Conservation (phyloP, 1,140 invertebrate species). For the Plectrocnemia conspersa region DNA sequence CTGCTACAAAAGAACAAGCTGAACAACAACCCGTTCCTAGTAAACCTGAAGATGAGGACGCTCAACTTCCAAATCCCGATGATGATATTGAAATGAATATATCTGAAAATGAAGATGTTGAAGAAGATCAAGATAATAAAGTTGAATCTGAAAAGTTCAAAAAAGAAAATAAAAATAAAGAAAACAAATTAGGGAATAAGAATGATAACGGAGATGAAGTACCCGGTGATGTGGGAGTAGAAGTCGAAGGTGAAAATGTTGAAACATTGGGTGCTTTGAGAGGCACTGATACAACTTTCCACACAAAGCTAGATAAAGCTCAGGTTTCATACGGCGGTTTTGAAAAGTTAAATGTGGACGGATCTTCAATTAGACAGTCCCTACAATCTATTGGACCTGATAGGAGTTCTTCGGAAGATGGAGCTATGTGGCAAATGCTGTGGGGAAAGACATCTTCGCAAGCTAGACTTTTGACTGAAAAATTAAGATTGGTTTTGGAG, state of each 20-base stretch:
- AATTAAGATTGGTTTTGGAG: slow-evolving; percentile 88
- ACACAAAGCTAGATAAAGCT: slow-evolving; percentile 48
- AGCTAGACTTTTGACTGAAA: slow-evolving; percentile 88
- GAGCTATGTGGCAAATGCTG: slow-evolving; percentile 39
- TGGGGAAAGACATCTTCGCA: slow-evolving; percentile 59
- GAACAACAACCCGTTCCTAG: slow-evolving; percentile 65
- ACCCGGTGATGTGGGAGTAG: slow-evolving; percentile 52
- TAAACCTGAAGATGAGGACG: slow-evolving; percentile 54
- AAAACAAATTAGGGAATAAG: slow-evolving; percentile 51
- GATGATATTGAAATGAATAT: slow-evolving; percentile 55
- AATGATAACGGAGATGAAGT: slow-evolving; percentile 45
- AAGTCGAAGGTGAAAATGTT: slow-evolving; percentile 73
- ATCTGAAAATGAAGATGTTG: slow-evolving; percentile 46
- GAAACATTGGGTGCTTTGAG: slow-evolving; percentile 63
- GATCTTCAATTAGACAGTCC: slow-evolving; percentile 13
- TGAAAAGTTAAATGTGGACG: slow-evolving; percentile 9
- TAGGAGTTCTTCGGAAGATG: slow-evolving; percentile 4
- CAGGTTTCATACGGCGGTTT: background rate
- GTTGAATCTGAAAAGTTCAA: slow-evolving; percentile 52
- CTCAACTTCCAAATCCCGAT: slow-evolving; percentile 53
- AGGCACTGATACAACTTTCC: slow-evolving; percentile 62
- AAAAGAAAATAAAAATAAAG: slow-evolving; percentile 48
- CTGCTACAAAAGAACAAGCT: slow-evolving; percentile 78
- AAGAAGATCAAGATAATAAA: slow-evolving; percentile 51
- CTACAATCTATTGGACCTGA: background rate